Percentiles rank a stretch among this genome's conserved stretches.
phyloP scores from a whole-genome alignment of 2,888 invertebrate genomes.

The Pemphredon lugubris region DNA sequence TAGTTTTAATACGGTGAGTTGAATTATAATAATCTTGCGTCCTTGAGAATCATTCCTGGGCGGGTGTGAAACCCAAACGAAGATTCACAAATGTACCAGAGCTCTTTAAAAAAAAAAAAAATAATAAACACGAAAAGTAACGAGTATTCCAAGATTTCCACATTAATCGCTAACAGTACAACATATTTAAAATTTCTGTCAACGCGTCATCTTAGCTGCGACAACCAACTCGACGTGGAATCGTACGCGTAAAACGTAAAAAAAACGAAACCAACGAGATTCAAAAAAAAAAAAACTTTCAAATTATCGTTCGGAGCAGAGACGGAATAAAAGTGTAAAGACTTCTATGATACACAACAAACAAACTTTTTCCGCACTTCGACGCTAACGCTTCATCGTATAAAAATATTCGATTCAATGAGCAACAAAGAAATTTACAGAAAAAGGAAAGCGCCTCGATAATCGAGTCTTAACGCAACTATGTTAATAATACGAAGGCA shows the following conservation, averaged over 20 bases:
- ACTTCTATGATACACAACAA: slow-evolving; percentile 9
- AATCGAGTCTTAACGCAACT: slow-evolving; percentile 20
- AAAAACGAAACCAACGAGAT: slow-evolving; percentile 6
- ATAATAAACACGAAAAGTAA: slow-evolving; percentile 39
- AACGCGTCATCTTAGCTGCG: slow-evolving; percentile 27
- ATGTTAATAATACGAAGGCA: slow-evolving; percentile 37
- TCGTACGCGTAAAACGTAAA: slow-evolving; percentile 20
- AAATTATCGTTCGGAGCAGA: slow-evolving; percentile 1
- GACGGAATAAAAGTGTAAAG: neutral
- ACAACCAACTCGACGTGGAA: slow-evolving; percentile 30
- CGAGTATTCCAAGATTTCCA: slow-evolving; percentile 42
- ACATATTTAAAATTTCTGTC: slow-evolving; percentile 33
- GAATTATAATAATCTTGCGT: slow-evolving; percentile 7
- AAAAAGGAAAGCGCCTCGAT: slow-evolving; percentile 23
- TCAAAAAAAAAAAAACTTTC: neutral
- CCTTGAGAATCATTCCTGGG: neutral
- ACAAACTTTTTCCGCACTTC: slow-evolving; percentile 9
- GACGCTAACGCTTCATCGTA: slow-evolving; percentile 3
- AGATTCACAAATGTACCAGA: slow-evolving; percentile 48
- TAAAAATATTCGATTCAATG: slow-evolving; percentile 35
- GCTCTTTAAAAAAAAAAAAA: slow-evolving; percentile 11
- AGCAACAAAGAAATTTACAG: slow-evolving; percentile 42
- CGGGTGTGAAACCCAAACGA: slow-evolving; percentile 18
- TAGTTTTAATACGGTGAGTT: slow-evolving; percentile 37
- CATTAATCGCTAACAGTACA: slow-evolving; percentile 28